Base-by-base conservation (phyloP, 2,888 invertebrate species). In the Scaptomyza flava region DNA sequence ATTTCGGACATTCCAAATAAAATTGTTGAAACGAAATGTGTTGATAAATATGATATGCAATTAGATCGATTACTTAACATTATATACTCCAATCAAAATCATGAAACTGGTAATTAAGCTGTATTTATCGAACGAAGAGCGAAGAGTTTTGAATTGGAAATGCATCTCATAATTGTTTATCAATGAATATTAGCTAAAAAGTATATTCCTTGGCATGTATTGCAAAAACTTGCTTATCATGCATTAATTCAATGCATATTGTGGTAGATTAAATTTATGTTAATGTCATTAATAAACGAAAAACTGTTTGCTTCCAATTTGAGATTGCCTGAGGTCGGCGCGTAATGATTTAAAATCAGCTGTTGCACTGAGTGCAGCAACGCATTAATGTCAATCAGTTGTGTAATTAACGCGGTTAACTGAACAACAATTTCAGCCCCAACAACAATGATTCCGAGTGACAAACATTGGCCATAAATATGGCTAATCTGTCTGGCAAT, bases 351-450 rank as follows among this genome's bases (percentile, higher is more conserved):
- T 54, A 50, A 74, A 65, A 50, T 63, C 75, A 57, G 38, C 50
- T 66, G 64, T 85, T 85, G 82, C 75, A 78, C 57, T 66, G 60
- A 68, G 51, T 45, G 34, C 54, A 58, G 47, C 60, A 43, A 42
- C 51, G 80, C 77, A 85, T 87, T 87, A 82, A 73, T 82, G 82
- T 77, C 86, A 82, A 85, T 82, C 86, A 82, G 69, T 51, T 59
- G 62, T 61, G 67, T 85, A 85, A 87, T 87, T 82, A 87, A 80
- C 61, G 81, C 71, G 67, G 58, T 64, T 62, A 67, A 85, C 64
- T 57, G 57, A 61, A 53, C 64, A 27, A 6, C 27, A 27, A 6
- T 61, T 7, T 36, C 59, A 66, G 31, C 31, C 52, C 14, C 51
- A 56, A 36, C 50, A 58, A 45, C 57, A 56, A 58, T 41, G 46